phyloP scores from a whole-genome alignment of 1,140 invertebrate genomes.

The Drosophila tristis region DNA sequence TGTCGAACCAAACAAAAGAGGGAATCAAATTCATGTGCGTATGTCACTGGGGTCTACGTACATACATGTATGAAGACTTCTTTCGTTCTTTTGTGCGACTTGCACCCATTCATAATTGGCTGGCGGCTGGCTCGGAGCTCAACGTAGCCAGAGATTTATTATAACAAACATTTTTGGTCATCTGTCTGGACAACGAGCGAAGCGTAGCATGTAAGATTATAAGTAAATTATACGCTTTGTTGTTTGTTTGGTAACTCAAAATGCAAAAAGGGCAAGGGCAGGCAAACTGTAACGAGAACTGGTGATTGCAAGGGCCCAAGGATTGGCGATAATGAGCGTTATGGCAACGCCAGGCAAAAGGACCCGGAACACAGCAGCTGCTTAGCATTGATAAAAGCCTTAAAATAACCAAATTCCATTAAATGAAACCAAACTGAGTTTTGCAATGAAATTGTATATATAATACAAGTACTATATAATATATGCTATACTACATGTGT shows the following conservation, averaged over 20 bases:
- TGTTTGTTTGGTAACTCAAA: slow-evolving; percentile 60
- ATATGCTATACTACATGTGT: too few relatives aligned
- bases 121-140: not conserved
- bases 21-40: slow-evolving; percentile 5
- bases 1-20: not conserved
- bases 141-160: slow-evolving; percentile 20
- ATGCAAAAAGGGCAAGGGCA: slow-evolving; percentile 39
- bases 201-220: slow-evolving; percentile 55
- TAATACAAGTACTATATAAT: not conserved
- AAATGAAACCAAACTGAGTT: slow-evolving; percentile 37
- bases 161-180: slow-evolving; percentile 4
- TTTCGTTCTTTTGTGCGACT: slow-evolving; percentile 13
- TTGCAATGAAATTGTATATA: slow-evolving; percentile 28
- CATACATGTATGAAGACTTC: not conserved
- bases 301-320: slow-evolving; percentile 34
- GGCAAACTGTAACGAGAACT: slow-evolving; percentile 4
- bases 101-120: too few relatives aligned
- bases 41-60: too few relatives aligned
- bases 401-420: slow-evolving; percentile 7
- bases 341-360: slow-evolving; percentile 60
- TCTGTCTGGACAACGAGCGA: not conserved
- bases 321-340: slow-evolving; percentile 65
- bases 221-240: slow-evolving; percentile 71
- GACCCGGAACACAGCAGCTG: slow-evolving; percentile 54
- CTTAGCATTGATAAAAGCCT: slow-evolving; percentile 54